Base-by-base conservation (phyloP, 2,113 vertebrate genomes). In the Podarcis muralis region DNA sequence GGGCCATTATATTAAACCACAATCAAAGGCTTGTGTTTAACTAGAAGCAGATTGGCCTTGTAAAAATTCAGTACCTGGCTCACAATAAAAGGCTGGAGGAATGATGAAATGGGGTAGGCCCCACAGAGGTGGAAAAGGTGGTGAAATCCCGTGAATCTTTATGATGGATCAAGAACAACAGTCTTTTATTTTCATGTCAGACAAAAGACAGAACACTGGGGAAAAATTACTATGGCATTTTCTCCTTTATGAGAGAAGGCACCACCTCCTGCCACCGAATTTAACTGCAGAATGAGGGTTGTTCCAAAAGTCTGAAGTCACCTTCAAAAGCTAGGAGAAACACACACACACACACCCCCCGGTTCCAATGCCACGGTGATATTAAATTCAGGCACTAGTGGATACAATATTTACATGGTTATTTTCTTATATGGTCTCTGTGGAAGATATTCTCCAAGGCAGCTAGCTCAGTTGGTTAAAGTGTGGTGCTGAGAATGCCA, bases 321-420 rank as follows among this genome's bases (percentile, higher is more conserved):
- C 87, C 80, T 88, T 83, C 79, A 83, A 68, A 7, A 20, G 82
- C 62, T 6, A 2, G 1, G 18, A 84, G 1, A 13, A 74, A 1
- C 0, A 62, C 27, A 71, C 1, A 2, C 16, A 43, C 43, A 15
- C 12, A 6, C 11, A n/a, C n/a, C n/a, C n/a, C n/a, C 20, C 7
- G 12, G 3, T 71, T 85, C 23, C 69, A 1, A 12, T 0, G 0
- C 13, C 85, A 37, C 27, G 23, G 2, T 23, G 79, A 76, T 86
- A n/a, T 43, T 43, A 74, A 22, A 37, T 1, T 3, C 5, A 53
- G 74, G 5, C 0, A 22, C 0, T 2, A 0, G 0, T 0, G 23
- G 6, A 0, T 32, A 65, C 65, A 37, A 37, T 32, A 75, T 20
- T 20, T 62, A 62, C 59, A 62, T 15, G 59, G 13, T 62, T 62